These are phyloP conservation scores for Anthoscopus minutus DNA, from an alignment of 2,113 vertebrate genomes.

Conservation along the genomic window DNA sequence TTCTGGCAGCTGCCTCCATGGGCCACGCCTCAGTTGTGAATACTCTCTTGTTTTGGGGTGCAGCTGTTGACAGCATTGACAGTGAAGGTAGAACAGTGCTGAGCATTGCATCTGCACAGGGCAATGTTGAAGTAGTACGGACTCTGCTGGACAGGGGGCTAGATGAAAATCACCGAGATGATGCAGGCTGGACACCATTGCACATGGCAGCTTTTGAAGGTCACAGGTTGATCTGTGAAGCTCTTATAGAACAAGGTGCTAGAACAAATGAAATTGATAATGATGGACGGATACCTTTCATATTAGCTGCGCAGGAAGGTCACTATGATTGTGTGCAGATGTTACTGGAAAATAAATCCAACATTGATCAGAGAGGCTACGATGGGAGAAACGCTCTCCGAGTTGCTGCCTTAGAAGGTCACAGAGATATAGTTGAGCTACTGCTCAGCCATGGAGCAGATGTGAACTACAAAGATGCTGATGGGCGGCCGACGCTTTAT, in stretches of 20 bases:
- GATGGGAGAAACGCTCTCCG: slow-evolving; percentile 92
- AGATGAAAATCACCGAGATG: slow-evolving; percentile 95
- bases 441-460: slow-evolving; percentile 89
- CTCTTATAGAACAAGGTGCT: slow-evolving; percentile 96
- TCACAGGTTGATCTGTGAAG: slow-evolving; percentile 91
- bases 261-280: slow-evolving; percentile 94
- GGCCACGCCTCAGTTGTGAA: slow-evolving; percentile 95
- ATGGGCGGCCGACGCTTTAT: slow-evolving; percentile 93
- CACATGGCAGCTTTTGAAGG: slow-evolving; percentile 98
- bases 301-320: slow-evolving; percentile 91
- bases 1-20: slow-evolving; percentile 97
- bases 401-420: slow-evolving; percentile 90
- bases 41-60: slow-evolving; percentile 94
- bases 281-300: slow-evolving; percentile 90
- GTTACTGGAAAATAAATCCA: slow-evolving; percentile 90
- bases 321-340: slow-evolving; percentile 96
- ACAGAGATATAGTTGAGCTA: slow-evolving; percentile 91
- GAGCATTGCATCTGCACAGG: slow-evolving; percentile 95
- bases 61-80: slow-evolving; percentile 95
- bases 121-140: slow-evolving; percentile 94
- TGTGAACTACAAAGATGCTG: slow-evolving; percentile 91
- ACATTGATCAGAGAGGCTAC: slow-evolving; percentile 89
- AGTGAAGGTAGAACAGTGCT: slow-evolving; percentile 94
- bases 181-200: slow-evolving; percentile 95
- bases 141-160: slow-evolving; percentile 97